A percentile compares a stretch with the other conserved stretches of the same genome.
Conservation (phyloP, 2,113 vertebrate species). For the Ifrita kowaldi region DNA sequence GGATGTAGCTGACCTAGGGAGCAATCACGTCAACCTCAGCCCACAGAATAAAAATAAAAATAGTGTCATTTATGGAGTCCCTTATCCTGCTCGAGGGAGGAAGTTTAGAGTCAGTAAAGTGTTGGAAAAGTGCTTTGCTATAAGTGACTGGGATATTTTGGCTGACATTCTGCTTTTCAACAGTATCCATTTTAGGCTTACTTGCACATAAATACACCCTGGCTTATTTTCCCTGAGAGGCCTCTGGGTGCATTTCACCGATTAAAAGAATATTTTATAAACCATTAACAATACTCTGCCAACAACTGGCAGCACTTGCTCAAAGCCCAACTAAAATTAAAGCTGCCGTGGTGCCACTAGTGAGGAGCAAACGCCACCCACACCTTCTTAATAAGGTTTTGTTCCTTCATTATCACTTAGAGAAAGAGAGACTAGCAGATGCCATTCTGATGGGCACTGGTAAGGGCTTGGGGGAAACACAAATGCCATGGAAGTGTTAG, state of each 20-base stretch:
- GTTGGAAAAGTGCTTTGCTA: neutral
- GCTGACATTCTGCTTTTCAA: neutral
- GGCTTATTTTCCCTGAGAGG: neutral
- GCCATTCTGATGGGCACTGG: neutral
- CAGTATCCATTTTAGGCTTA: neutral
- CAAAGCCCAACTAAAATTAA: neutral
- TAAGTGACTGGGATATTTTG: constrained; percentile 8
- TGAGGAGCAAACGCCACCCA: neutral
- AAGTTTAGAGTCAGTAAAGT: neutral
- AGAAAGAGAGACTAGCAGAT: neutral
- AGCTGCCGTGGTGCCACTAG: neutral
- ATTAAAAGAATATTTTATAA: constrained; percentile 44
- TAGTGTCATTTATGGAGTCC: neutral
- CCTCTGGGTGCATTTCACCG: constrained; percentile 4
- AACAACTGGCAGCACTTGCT: neutral
- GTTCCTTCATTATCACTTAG: neutral
- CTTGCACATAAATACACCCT: constrained; percentile 4
- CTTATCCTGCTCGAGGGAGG: neutral
- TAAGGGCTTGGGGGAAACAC: neutral
- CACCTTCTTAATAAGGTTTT: neutral
- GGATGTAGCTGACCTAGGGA: neutral
- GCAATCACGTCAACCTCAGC: neutral
- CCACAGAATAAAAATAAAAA: constrained; percentile 19
- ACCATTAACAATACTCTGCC: neutral
- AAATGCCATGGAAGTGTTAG: neutral